Evolutionary conservation across 1,140 invertebrate genomes (phyloP), one percentile per base, ranked within the genome.

Genomic region (Triops longicaudatus): DNA sequence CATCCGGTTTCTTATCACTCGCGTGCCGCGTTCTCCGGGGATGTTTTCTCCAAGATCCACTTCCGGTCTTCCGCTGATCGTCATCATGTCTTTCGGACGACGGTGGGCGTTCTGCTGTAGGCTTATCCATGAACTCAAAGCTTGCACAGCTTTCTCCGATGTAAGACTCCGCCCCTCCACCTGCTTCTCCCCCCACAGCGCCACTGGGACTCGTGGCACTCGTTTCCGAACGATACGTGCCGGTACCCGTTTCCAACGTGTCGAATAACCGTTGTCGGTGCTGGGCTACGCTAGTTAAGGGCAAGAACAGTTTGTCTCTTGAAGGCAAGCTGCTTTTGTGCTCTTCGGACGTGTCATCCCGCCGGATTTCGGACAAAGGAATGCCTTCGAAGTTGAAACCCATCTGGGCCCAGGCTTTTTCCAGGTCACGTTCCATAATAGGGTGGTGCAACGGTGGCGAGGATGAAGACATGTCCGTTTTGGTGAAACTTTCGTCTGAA

Each of bases 401-500:
- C 76, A 77, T 77, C 11, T 73, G 76, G 7, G 71, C 37, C 76
- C 76, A 77, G 11, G 76, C 76, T 28, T 77, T 77, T n/a, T 77
- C 76, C 27, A 77, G 22, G 11, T 77, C 76, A 12, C 73, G 78
- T 84, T 83, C 82, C 85, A 44, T 80, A 77, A 75, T 81, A 77
- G n/a, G 85, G 85, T 26, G 87, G 82, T 2, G 86, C 83, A 86
- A 85, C 1, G 88, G 88, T 2, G 89, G 87, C 80, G 88, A 89
- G 10, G 89, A 87, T 12, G 88, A 86, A 73, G 88, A 86, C 77
- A 82, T 83, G 31, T 83, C 82, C 90, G 87, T 73, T 90, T 73
- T 78, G 7, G 78, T 91, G 81, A 91, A 92, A 82, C 90, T 92
- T 82, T 93, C 92, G 81, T 93, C 91, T 1, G 91, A 92, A 74